A percentile compares a stretch with the other conserved stretches of the same genome.
These are phyloP conservation scores for Lagorchestes hirsutus DNA, from an alignment of 2,797 vertebrate genomes.

Conservation along the genomic window DNA sequence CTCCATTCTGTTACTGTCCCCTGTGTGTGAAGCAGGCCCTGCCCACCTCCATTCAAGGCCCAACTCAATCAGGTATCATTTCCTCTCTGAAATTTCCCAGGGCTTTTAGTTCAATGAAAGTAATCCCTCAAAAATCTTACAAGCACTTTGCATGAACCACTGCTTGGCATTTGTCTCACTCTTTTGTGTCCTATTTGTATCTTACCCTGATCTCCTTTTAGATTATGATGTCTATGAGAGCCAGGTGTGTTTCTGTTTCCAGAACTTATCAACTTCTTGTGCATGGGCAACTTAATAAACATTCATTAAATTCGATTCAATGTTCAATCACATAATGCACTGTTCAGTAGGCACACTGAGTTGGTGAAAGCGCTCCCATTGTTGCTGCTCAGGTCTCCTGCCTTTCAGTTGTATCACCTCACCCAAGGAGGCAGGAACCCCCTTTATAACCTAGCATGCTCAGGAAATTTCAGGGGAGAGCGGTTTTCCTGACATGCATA, in stretches of 20 bases:
- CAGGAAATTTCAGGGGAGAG: background rate
- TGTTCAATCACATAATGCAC: background rate
- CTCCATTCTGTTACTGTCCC: background rate
- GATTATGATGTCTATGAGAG: background rate
- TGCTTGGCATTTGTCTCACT: background rate
- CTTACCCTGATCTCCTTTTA: background rate
- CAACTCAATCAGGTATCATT: background rate
- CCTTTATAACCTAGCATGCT: background rate
- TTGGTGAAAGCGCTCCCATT: background rate
- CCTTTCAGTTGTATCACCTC: background rate
- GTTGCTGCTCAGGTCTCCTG: background rate
- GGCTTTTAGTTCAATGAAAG: background rate
- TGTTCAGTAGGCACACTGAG: background rate
- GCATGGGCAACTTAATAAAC: background rate
- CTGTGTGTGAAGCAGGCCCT: background rate
- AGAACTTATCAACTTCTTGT: background rate
- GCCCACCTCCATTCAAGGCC: background rate
- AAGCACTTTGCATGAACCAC: background rate
- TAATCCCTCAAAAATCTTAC: background rate
- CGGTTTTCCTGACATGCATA: no score
- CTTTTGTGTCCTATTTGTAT: background rate
- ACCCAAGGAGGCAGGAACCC: background rate
- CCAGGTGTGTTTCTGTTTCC: background rate
- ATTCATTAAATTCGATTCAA: background rate
- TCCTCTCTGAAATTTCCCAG: background rate